These are phyloP conservation scores for Drosophila neonasuta DNA, from an alignment of 2,888 invertebrate species.

Conservation along the genomic window DNA sequence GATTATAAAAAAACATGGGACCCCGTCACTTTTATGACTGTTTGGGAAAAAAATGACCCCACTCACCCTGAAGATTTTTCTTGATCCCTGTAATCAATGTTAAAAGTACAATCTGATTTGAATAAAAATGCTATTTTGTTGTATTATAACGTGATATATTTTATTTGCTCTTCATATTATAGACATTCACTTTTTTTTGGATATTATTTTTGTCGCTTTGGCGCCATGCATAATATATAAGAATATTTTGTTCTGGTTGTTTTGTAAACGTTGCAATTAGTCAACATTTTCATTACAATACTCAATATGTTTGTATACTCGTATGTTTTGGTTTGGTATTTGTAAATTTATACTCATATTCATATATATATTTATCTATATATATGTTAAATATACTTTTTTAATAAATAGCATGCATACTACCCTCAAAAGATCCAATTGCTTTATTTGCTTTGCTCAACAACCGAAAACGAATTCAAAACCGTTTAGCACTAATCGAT, in stretches of 20 bases:
- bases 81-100: background rate
- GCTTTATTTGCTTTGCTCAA: constrained; percentile 44
- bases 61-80: too few species aligned
- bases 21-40: too few species aligned
- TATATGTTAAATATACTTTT: constrained; percentile 30
- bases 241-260: constrained; percentile 51
- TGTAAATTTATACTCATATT: constrained; percentile 61
- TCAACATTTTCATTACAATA: constrained; percentile 34
- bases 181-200: constrained; percentile 62
- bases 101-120: constrained; percentile 6
- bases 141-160: constrained; percentile 72
- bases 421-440: constrained; percentile 65
- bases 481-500: constrained; percentile 22
- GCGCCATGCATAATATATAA: constrained; percentile 47
- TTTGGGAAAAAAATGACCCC: too few species aligned
- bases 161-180: constrained; percentile 67
- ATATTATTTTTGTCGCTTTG: constrained; percentile 45
- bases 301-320: constrained; percentile 53
- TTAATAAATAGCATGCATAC: constrained; percentile 23
- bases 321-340: constrained; percentile 50
- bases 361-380: constrained; percentile 33
- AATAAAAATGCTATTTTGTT: constrained; percentile 44
- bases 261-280: constrained; percentile 64
- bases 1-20: background rate
- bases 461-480: constrained; percentile 52